Evolutionary conservation across 23 tunicate species (phyloP).

Genomic region (Phallusia fumigata): DNA sequence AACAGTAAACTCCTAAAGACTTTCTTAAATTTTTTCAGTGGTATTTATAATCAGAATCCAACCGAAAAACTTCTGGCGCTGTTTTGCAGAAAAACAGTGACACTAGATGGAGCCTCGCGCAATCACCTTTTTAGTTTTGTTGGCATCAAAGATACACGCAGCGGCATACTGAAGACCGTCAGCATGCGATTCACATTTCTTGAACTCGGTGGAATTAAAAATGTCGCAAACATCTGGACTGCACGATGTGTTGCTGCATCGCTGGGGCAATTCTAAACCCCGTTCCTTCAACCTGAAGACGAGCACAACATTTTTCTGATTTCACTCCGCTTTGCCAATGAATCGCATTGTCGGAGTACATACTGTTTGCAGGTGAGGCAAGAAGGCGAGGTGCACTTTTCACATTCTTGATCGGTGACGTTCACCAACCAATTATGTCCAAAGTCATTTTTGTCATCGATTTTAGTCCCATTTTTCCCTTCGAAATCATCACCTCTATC

Average conservation of each 20-base stretch:
- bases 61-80: no score
- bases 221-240: not conserved
- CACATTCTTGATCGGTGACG: not conserved
- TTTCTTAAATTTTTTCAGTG: no score
- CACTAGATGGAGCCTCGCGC: no score
- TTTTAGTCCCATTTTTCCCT: not conserved
- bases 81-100: no score
- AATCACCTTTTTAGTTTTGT: not conserved
- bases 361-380: not conserved
- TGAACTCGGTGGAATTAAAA: not conserved
- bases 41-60: no score
- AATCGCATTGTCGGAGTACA: not conserved
- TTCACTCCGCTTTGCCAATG: no score
- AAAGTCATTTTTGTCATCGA: not conserved
- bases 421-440: not conserved
- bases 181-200: not conserved
- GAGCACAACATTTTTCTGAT: no score
- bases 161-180: not conserved
- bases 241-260: not conserved
- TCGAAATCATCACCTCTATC: not conserved
- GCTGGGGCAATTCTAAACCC: not conserved
- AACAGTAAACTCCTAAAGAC: no score
- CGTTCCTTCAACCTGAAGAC: not conserved
- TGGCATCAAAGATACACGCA: not conserved
- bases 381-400: not conserved